A percentile compares a stretch with the other conserved stretches of the same genome.
These are phyloP conservation scores for Hybognathus amarus DNA, from an alignment of 2,797 vertebrate genomes.

Conservation along the genomic window DNA sequence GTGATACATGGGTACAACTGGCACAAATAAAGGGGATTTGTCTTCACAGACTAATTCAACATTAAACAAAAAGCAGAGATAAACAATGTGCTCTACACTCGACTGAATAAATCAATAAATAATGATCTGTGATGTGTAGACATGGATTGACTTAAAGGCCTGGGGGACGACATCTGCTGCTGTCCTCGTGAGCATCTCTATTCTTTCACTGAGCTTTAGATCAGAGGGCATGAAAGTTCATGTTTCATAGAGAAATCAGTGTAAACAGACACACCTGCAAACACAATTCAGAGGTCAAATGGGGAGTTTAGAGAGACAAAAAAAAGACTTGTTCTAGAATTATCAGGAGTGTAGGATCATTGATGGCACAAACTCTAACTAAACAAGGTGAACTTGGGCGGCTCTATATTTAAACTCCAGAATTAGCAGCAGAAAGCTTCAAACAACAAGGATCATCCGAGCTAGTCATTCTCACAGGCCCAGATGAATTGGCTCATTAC, in stretches of 20 bases:
- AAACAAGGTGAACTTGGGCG: slow-evolving; percentile 16
- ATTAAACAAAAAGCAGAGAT: slow-evolving; percentile 28
- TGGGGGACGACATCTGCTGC: slow-evolving; percentile 24
- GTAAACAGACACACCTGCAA: slow-evolving; percentile 50
- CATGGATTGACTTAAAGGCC: slow-evolving; percentile 28
- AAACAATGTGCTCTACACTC: slow-evolving; percentile 34
- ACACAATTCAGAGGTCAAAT: slow-evolving; percentile 34
- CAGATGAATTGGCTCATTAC: slow-evolving; percentile 35
- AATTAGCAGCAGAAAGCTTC: slow-evolving; percentile 3
- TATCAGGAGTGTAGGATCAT: slow-evolving; percentile 20
- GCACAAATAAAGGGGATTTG: slow-evolving; percentile 25
- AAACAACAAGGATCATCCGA: slow-evolving; percentile 57
- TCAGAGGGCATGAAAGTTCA: slow-evolving; percentile 38
- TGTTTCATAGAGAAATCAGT: slow-evolving; percentile 36
- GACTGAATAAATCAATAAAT: slow-evolving; percentile 44
- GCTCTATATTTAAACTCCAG: slow-evolving; percentile 32
- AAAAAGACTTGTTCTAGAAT: slow-evolving; percentile 30
- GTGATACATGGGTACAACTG: not conserved
- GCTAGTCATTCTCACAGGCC: slow-evolving; percentile 63
- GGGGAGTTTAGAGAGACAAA: slow-evolving; percentile 31
- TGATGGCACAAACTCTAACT: not conserved
- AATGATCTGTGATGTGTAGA: slow-evolving; percentile 1
- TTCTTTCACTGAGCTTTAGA: not conserved
- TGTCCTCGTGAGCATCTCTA: slow-evolving; percentile 10
- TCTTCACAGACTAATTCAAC: slow-evolving; percentile 38